phyloP scores from a whole-genome alignment of 2,113 vertebrate species.

The cat (Felis catus) region DNA sequence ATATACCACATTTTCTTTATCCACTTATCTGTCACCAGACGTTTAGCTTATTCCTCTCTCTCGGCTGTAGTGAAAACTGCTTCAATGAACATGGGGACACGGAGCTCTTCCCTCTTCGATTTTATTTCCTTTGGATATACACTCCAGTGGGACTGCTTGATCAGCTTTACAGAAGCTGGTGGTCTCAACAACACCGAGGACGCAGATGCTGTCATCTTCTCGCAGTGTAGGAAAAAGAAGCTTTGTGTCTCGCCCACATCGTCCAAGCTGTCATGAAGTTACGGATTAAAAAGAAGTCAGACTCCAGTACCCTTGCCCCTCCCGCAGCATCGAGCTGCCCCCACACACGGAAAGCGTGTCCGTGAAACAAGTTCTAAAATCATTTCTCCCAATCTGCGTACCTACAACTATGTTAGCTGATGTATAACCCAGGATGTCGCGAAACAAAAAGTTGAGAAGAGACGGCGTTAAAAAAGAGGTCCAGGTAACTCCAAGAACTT shows the following conservation, averaged over 20 bases:
- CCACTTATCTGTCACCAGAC: not conserved
- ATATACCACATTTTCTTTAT: not conserved
- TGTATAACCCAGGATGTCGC: not conserved
- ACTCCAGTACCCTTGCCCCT: not conserved
- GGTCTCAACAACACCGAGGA: not conserved
- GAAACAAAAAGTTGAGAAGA: not conserved
- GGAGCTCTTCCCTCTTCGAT: not conserved
- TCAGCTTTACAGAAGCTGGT: not conserved
- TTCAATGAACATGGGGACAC: not conserved
- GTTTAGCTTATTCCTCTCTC: not conserved
- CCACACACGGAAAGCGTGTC: no score
- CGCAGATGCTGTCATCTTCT: not conserved
- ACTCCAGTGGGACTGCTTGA: not conserved
- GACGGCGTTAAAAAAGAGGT: not conserved
- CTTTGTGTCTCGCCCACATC: not conserved
- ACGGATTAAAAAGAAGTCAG: not conserved
- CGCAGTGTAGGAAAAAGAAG: not conserved
- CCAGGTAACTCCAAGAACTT: not conserved
- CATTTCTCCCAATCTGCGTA: not conserved
- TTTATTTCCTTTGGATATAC: not conserved
- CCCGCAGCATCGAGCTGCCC: not conserved
- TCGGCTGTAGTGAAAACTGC: not conserved
- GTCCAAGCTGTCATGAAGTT: not conserved
- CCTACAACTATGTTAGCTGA: not conserved
- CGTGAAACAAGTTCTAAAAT: not conserved